Conservation (phyloP, 2,797 vertebrate species). For the Brotula barbata region DNA sequence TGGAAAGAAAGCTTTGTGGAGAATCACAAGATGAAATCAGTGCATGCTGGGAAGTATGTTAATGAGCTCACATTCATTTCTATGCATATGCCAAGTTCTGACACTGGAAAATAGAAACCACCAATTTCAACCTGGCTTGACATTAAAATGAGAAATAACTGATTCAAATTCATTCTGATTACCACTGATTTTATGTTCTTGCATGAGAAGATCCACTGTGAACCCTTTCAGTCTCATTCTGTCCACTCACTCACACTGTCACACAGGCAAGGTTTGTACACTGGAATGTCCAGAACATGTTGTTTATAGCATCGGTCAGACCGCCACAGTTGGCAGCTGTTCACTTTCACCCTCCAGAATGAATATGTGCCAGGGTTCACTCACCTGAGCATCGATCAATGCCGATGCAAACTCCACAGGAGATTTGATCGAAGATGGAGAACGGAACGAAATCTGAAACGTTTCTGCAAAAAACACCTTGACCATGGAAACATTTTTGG, state of each 20-base stretch:
- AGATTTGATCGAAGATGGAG: constrained; percentile 71
- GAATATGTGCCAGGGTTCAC: constrained; percentile 60
- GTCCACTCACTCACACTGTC: constrained; percentile 1
- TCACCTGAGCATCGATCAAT: constrained; percentile 65
- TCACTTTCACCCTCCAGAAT: constrained; percentile 27
- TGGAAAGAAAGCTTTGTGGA: too few species aligned
- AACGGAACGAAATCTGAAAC: constrained; percentile 86
- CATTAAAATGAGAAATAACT: too few species aligned
- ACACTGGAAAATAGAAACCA: too few species aligned
- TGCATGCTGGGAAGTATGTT: too few species aligned
- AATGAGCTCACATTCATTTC: too few species aligned
- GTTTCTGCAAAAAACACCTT: constrained; percentile 90
- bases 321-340: constrained; percentile 39
- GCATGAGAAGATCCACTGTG: background rate
- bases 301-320: constrained; percentile 40
- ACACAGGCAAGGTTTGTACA: constrained; percentile 15
- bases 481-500: constrained; percentile 80
- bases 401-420: constrained; percentile 15
- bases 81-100: too few species aligned
- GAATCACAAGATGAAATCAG: too few species aligned
- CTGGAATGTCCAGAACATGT: constrained; percentile 38
- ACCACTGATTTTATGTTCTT: too few species aligned
- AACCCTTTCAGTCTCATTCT: background rate
- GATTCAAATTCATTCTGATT: too few species aligned
- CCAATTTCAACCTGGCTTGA: too few species aligned